Evolutionary conservation across 2,888 invertebrate genomes (phyloP).

Genomic region (Chrysotoxum bicinctum): DNA sequence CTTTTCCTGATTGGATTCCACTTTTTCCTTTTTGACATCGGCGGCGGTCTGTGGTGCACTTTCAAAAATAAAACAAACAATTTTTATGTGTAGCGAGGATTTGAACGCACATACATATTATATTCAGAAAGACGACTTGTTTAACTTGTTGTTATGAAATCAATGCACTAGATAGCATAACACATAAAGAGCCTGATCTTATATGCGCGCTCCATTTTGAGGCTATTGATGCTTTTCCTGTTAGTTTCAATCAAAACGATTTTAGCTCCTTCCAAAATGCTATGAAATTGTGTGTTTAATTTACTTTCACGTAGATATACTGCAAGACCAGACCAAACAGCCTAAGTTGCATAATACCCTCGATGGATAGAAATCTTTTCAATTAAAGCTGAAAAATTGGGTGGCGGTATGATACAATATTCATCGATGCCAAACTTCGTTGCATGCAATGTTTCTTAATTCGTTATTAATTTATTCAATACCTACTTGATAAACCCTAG

Average conservation of each 20-base stretch:
- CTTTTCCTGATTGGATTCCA: constrained; percentile 55
- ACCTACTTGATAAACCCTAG: not conserved
- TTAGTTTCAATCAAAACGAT: constrained; percentile 24
- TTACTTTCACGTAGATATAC: constrained; percentile 67
- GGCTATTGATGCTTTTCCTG: constrained; percentile 33
- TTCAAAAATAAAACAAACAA: constrained; percentile 8
- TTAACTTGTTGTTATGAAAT: constrained; percentile 66
- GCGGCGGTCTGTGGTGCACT: constrained; percentile 5
- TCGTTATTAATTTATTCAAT: constrained; percentile 1
- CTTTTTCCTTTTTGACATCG: constrained; percentile 35
- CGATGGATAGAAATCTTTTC: constrained; percentile 31
- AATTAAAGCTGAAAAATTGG: constrained; percentile 56
- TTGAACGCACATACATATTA: constrained; percentile 52
- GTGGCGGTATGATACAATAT: constrained; percentile 45
- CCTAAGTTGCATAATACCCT: constrained; percentile 51
- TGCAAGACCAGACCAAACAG: constrained; percentile 21
- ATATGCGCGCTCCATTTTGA: not conserved
- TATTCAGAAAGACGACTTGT: constrained; percentile 23
- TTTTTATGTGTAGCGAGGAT: constrained; percentile 31
- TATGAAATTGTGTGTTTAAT: constrained; percentile 28
- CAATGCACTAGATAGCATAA: constrained; percentile 55
- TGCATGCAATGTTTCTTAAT: constrained; percentile 6
- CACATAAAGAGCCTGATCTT: constrained; percentile 23
- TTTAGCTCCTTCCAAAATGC: constrained; percentile 50
- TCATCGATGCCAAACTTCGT: constrained; percentile 14